Conservation (phyloP, 2,797 vertebrate genomes). For the Xyrichtys novacula region DNA sequence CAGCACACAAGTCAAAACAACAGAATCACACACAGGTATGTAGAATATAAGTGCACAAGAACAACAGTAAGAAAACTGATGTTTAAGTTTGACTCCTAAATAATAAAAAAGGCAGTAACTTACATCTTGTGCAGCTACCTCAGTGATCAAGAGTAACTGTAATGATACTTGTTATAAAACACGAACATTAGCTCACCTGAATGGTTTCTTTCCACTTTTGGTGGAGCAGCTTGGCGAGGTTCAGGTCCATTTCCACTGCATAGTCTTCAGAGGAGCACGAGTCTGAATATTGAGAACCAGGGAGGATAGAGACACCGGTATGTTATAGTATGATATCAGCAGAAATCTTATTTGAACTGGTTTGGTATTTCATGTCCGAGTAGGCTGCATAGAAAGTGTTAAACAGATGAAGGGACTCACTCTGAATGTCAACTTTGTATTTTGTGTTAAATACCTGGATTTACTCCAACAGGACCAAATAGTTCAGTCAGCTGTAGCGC, state of each 20-base stretch:
- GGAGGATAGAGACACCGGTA: background rate
- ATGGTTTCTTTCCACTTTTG: conserved; percentile 98
- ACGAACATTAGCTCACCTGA: conserved; percentile 84
- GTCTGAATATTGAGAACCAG: conserved; percentile 69
- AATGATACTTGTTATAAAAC: background rate
- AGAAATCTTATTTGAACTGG: too few species aligned
- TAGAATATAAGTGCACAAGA: background rate
- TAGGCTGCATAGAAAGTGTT: too few species aligned
- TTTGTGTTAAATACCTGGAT: conserved; percentile 88
- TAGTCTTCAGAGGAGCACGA: conserved; percentile 91
- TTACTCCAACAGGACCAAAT: conserved; percentile 96
- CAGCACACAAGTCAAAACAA: conserved; percentile 26
- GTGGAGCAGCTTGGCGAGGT: conserved; percentile 93
- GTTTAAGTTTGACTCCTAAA: background rate
- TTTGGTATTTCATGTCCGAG: too few species aligned
- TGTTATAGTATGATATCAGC: background rate
- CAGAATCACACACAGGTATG: too few species aligned
- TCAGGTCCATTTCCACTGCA: conserved; percentile 94
- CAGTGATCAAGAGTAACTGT: background rate
- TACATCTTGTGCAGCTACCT: too few species aligned
- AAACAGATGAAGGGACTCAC: too few species aligned
- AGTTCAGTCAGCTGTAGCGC: conserved; percentile 94
- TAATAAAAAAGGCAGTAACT: conserved; percentile 1
- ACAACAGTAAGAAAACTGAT: background rate
- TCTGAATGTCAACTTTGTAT: too few species aligned